Base-by-base conservation (phyloP, 1,140 invertebrate species). In the Drosophila quadrilineata region DNA sequence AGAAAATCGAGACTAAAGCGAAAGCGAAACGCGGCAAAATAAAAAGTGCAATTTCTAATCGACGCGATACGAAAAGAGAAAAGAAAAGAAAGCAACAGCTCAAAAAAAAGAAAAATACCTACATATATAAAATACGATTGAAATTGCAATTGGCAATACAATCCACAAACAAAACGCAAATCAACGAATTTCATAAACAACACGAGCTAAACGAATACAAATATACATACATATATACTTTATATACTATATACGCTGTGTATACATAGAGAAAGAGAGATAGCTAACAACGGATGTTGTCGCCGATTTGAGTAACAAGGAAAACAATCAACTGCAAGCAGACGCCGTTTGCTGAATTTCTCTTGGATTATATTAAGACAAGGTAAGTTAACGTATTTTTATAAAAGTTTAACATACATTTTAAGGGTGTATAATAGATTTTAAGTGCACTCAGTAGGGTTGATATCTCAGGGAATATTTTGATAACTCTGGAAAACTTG, bases 41-140 rank as follows among this genome's bases (percentile, higher is more conserved):
- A n/a, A n/a, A n/a, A n/a, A 82, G 71, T 80, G 76, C 76, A 75
- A 65, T 80, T 75, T 80, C 50, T 64, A 43, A 43, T 56, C 41
- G 29, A 29, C 14, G 24, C 22, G 10, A 49, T 48, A 65, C 14
- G 22, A 38, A 50, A 43, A 64, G 19, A 58, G 22, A 45, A 45
- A 45, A 45, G 24, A 10, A 45, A 45, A 28, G 6, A 10, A 2
- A 40, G 10, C n/a, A 22, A 41, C 21, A 12, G 24, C 21, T 24
- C n/a, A n/a, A n/a, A n/a, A n/a, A n/a, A n/a, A n/a, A n/a, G n/a
- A n/a, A n/a, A n/a, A n/a, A n/a, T n/a, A n/a, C n/a, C n/a, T n/a
- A n/a, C n/a, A n/a, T n/a, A n/a, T n/a, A n/a, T n/a, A n/a, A n/a
- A n/a, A n/a, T n/a, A 24, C 16, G 10, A 58, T 53, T 41, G 38